Base-by-base conservation (phyloP, 2,888 invertebrate species). In the Nasonovia ribisnigri region DNA sequence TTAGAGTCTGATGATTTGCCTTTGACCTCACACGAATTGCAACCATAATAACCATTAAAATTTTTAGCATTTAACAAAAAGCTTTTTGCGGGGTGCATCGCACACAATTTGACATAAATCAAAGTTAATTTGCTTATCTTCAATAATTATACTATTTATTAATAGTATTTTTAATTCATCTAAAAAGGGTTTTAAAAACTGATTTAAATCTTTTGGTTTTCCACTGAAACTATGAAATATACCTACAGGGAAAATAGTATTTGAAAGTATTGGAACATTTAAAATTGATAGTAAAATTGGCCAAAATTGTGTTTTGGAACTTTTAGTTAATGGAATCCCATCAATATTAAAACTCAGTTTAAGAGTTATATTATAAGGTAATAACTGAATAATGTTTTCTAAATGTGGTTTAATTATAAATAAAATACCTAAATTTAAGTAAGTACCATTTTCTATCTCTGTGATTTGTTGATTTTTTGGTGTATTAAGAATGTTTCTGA, bases 251-350 rank as follows among this genome's bases (percentile, higher is more conserved):
- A 88, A 51, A 48, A 88, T 51, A 10, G 13, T 51, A n/a, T 88
- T 51, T 51, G 29, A 36, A 48, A 46, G 51, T 51, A 48, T n/a
- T n/a, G 46, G 46, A 51, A 88, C 16, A 88, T 88, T 88, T 51
- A 88, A 88, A n/a, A 88, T 88, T 88, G 88, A 88, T 46, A 88
- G 26, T 88, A 88, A 51, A 88, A 88, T 88, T 51, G 51, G 88
- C 46, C 29, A 87, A 29, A 87, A 46, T 24, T 87, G 87, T 43
- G 46, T 26, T 46, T 87, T 87, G 24, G 87, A 87, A 87, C 87
- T 87, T 46, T 87, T 87, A 87, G 87, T 6, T 29, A 87, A 29
- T 29, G 87, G 87, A 43, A 87, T 42, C 13, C 87, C 87, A 87
- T 87, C 87, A 46, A 87, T 87, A 46, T 87, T 87, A 87, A 87